A percentile compares a stretch with the other conserved stretches of the same genome.
Conservation (phyloP, 2,797 vertebrate genomes). For the Xyrichtys novacula region DNA sequence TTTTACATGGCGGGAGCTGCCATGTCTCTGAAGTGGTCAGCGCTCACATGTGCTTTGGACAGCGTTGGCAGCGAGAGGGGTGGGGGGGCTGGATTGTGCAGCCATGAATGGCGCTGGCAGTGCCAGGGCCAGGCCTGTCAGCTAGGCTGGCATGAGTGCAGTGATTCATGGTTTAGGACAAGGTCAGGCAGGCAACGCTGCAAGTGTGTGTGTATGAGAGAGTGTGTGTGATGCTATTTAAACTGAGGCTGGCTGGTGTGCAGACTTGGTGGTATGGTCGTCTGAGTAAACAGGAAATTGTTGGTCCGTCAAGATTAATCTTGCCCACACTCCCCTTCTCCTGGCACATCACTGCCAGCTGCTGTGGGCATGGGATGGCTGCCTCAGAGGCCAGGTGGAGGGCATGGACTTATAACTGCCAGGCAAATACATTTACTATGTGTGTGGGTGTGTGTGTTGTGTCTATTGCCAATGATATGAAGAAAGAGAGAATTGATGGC, state of each 20-base stretch:
- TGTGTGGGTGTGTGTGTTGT: conserved; percentile 31
- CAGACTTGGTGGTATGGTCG: conserved; percentile 74
- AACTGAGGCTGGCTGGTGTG: conserved; percentile 59
- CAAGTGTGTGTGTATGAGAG: conserved; percentile 40
- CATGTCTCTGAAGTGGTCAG: conserved; percentile 72
- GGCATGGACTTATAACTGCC: conserved; percentile 50
- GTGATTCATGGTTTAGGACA: conserved; percentile 74
- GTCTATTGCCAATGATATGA: conserved; percentile 39
- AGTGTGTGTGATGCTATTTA: conserved; percentile 66
- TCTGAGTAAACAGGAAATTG: conserved; percentile 85
- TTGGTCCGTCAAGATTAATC: conserved; percentile 76
- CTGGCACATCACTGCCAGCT: conserved; percentile 67
- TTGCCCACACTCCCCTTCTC: conserved; percentile 55
- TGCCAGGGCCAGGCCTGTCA: conserved; percentile 77
- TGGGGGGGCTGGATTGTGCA: conserved; percentile 60
- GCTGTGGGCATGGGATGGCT: conserved; percentile 66
- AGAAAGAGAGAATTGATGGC: conserved; percentile 40
- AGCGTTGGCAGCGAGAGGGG: conserved; percentile 56
- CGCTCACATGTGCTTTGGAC: conserved; percentile 69
- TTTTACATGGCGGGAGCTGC: conserved; percentile 31
- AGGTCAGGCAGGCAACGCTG: conserved; percentile 64
- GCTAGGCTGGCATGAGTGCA: conserved; percentile 71
- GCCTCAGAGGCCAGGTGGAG: conserved; percentile 70
- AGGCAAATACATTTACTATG: conserved; percentile 43
- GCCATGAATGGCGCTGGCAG: conserved; percentile 72